A percentile compares a stretch with the other conserved stretches of the same genome.
Evolutionary conservation across 2,888 invertebrate genomes (phyloP).

Genomic region (Chrysolina oricalcia): DNA sequence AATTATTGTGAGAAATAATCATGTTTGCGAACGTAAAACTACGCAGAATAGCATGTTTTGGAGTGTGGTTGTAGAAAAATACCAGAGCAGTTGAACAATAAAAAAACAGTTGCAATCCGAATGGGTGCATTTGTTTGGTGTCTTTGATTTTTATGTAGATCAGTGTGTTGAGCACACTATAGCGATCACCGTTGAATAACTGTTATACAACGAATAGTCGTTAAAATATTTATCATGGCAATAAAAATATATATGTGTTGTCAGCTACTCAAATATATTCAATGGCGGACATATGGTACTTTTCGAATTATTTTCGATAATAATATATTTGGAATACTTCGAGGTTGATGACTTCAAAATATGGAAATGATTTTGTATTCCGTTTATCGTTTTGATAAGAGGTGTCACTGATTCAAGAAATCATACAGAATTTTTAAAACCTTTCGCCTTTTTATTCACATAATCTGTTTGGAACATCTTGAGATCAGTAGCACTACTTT

Average conservation of each 20-base stretch:
- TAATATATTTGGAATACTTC: background rate
- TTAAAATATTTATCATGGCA: background rate
- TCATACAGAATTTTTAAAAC: no score
- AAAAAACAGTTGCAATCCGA: constrained; percentile 1
- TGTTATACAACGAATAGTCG: background rate
- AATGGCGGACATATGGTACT: background rate
- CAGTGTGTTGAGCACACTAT: constrained; percentile 13
- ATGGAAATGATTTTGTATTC: no score
- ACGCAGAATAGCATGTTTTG: no score
- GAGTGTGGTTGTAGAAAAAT: no score
- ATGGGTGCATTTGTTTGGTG: constrained; percentile 13
- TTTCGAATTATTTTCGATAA: background rate
- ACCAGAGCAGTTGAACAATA: constrained; percentile 18
- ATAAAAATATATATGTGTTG: background rate
- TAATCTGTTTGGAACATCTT: no score
- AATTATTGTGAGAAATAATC: no score
- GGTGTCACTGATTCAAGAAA: no score
- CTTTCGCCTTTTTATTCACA: no score
- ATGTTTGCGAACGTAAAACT: no score
- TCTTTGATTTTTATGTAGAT: constrained; percentile 27
- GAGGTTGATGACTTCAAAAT: no score
- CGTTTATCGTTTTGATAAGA: no score
- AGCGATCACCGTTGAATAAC: constrained; percentile 24
- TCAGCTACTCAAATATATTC: background rate
- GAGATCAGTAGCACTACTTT: no score